Evolutionary conservation across 2,797 vertebrate genomes (phyloP).

Genomic region (Spinibarbus caldwelli): DNA sequence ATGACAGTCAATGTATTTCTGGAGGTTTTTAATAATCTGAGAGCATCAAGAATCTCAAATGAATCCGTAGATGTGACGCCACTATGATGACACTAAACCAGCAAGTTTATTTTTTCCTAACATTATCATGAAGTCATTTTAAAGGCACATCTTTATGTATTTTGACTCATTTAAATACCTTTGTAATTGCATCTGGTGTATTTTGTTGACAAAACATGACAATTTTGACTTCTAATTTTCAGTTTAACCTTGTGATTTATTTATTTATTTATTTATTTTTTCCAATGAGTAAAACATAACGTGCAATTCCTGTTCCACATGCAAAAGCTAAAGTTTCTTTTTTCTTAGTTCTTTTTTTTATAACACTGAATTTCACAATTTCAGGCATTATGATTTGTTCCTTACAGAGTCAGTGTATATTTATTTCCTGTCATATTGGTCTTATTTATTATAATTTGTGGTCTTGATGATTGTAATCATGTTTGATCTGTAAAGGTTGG

Average conservation of each 20-base stretch:
- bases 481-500: conserved; percentile 3
- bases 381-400: background rate
- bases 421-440: too few species aligned
- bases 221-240: background rate
- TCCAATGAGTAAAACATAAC: background rate
- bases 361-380: background rate
- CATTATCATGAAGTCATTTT: background rate
- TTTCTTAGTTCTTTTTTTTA: background rate
- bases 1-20: background rate
- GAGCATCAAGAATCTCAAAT: background rate
- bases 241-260: background rate
- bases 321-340: background rate
- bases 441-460: conserved; percentile 18
- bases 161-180: background rate
- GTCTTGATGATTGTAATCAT: conserved; percentile 9
- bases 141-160: background rate
- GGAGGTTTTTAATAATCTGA: background rate
- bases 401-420: too few species aligned
- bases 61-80: background rate
- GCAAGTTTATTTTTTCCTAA: background rate
- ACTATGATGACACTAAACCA: conserved; percentile 18
- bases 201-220: background rate
- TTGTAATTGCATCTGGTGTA: background rate
- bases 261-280: too few species aligned
- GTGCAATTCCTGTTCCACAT: background rate